phyloP scores from a whole-genome alignment of 2,797 vertebrate species.

The Hafferia zeledoni region DNA sequence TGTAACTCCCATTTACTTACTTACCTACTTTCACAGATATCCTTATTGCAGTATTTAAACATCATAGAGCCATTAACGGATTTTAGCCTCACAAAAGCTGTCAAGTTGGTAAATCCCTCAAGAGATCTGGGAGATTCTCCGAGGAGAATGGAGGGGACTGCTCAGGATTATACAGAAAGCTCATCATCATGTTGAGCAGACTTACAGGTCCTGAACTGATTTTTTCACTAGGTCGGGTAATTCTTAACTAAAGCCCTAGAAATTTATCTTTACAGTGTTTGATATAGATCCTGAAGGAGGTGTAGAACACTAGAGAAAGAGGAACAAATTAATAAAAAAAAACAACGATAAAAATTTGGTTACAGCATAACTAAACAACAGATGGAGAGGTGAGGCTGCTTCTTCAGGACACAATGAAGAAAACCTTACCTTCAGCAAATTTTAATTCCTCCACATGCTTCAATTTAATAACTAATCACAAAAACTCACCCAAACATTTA shows the following conservation, averaged over 20 bases:
- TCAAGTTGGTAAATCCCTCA: slow-evolving; percentile 5
- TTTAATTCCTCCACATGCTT: neutral
- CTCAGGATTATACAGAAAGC: neutral
- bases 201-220: neutral
- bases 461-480: neutral
- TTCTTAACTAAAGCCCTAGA: neutral
- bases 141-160: neutral
- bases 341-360: neutral
- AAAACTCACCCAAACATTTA: neutral
- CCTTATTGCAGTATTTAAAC: neutral
- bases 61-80: neutral
- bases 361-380: neutral
- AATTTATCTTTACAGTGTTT: neutral
- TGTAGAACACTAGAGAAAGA: neutral
- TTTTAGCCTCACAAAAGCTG: slow-evolving; percentile 12
- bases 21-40: neutral
- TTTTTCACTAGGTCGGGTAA: neutral
- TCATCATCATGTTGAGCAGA: neutral
- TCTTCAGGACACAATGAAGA: neutral
- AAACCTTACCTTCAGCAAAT: neutral
- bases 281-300: neutral
- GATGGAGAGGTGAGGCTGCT: neutral
- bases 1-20: neutral
- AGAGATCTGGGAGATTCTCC: neutral
- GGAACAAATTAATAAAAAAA: neutral